phyloP scores from a whole-genome alignment of 2,797 vertebrate species.

The Syndactyla subalaris region DNA sequence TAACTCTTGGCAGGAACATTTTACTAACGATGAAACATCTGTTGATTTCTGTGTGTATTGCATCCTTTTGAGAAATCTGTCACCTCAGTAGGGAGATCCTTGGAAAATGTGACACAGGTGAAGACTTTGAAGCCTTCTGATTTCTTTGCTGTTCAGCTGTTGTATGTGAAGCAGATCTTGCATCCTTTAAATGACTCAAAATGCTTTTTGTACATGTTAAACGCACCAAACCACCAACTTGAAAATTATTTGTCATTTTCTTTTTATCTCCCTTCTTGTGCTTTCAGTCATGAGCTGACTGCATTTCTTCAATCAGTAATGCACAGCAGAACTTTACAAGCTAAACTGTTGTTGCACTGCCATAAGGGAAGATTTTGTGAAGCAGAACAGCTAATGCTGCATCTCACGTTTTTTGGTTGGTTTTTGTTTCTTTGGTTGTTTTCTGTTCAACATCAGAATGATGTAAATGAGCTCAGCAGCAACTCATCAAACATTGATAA shows the following conservation, averaged over 20 bases:
- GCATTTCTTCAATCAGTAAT: neutral
- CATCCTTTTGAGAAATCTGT: neutral
- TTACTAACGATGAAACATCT: neutral
- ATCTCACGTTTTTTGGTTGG: neutral
- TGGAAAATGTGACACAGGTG: neutral
- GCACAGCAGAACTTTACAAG: neutral
- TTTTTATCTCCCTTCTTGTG: neutral
- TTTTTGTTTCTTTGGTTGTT: neutral
- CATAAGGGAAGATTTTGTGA: neutral
- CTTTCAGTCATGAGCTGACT: neutral
- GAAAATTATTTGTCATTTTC: neutral
- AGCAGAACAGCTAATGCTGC: neutral
- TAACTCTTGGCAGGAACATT: neutral
- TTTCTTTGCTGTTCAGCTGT: neutral
- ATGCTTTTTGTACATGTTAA: neutral
- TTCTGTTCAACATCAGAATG: neutral
- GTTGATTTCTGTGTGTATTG: neutral
- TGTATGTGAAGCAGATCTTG: neutral
- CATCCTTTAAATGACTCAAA: neutral
- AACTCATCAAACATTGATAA: neutral
- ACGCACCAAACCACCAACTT: neutral
- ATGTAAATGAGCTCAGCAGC: constrained; percentile 11
- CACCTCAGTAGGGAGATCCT: neutral
- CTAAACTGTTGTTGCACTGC: neutral
- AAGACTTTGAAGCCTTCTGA: neutral